These are phyloP conservation scores for Oryzaephilus surinamensis DNA, from an alignment of 1,140 invertebrate species.

Conservation along the genomic window DNA sequence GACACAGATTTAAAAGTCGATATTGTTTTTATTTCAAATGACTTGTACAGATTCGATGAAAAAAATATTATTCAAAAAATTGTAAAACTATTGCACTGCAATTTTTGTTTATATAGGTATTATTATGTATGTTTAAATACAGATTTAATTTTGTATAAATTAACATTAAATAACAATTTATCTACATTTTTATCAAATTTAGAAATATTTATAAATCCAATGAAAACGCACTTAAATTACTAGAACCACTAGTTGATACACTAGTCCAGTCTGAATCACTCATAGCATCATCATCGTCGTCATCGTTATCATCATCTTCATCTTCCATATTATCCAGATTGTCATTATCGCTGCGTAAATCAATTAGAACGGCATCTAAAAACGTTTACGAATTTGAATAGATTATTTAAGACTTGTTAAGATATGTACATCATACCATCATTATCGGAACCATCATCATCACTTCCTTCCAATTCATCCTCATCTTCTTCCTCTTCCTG, in stretches of 20 bases:
- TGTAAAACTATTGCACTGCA: too few species aligned
- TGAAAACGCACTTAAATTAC: slow-evolving; percentile 15
- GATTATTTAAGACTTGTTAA: too few species aligned
- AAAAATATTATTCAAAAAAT: too few species aligned
- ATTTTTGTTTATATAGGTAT: too few species aligned
- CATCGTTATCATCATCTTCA: slow-evolving; percentile 37
- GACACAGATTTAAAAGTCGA: too few species aligned
- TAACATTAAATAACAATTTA: neutral
- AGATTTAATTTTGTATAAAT: too few species aligned
- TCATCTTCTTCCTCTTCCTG: slow-evolving; percentile 64
- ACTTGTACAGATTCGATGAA: too few species aligned
- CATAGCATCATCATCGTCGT: slow-evolving; percentile 22
- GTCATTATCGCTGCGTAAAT: slow-evolving; percentile 14
- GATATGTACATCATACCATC: slow-evolving; percentile 24
- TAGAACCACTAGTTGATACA: slow-evolving; percentile 11
- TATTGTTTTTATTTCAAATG: too few species aligned
- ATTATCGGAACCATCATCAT: slow-evolving; percentile 45
- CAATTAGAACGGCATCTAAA: slow-evolving; percentile 16
- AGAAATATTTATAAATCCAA: slow-evolving; percentile 6
- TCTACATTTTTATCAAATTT: neutral
- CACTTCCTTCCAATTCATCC: slow-evolving; percentile 42
- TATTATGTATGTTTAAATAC: too few species aligned
- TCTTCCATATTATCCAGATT: slow-evolving; percentile 44
- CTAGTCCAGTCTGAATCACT: slow-evolving; percentile 13
- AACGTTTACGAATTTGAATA: slow-evolving; percentile 7